Base-by-base conservation (phyloP, 2,888 invertebrate species). In the Rhamnusium bicolor region DNA sequence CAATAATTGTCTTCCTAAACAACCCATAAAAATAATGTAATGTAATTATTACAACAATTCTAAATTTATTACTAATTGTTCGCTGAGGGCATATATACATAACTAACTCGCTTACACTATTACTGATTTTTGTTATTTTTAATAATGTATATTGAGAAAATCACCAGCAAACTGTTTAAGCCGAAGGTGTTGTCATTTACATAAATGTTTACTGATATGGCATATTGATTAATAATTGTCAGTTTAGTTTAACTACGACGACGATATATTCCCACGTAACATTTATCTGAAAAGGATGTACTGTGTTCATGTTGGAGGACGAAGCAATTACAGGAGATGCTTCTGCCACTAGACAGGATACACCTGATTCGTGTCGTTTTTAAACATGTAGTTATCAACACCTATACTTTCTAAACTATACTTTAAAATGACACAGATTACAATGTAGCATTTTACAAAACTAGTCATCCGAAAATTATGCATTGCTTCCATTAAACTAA, bases 401-500 rank as follows among this genome's bases (percentile, higher is more conserved):
- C 2, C 29, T 29, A 40, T 40, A 40, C 40, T 40, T 40, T 40
- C 12, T 27, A n/a, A 27, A 24, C 24, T 14, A 21, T 21, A n/a
- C n/a, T n/a, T 24, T 24, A 6, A 27, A 5, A n/a, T 54, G 54
- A 6, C 24, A 54, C 12, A 21, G 21, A 53, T 54, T 53, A 10
- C 10, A 18, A 18, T 16, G 49, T 7, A 53, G 12, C 61, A 46
- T 40, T 19, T 47, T 19, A 32, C 10, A 32, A 7, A 53, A 29
- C 14, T 10, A 32, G 32, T 65, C 18, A 53, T 65, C 32, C 61
- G 60, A 53, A 69, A 69, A 69, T 69, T 61, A 51, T 46, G 68
- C 27, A 19, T 18, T 2, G 69, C 21, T 49, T 61, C 69, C 61
- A 69, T 69, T 69, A 69, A 16, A 32, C 29, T 21, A 68, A 69